These are phyloP conservation scores for Linnaemya vulpina DNA, from an alignment of 2,888 invertebrate genomes.

Conservation along the genomic window DNA sequence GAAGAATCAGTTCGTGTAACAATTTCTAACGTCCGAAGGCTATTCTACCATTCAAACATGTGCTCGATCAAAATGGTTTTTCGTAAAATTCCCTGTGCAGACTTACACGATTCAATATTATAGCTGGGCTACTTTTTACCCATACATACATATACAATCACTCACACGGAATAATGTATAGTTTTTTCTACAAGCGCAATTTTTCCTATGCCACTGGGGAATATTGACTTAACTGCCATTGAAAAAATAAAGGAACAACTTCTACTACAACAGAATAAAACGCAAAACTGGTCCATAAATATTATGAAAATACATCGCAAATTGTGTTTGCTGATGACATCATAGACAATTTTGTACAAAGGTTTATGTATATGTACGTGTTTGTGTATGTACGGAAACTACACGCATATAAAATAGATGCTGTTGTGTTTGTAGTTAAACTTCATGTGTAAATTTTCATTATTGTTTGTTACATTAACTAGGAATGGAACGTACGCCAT, in stretches of 20 bases:
- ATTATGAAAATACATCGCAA: slow-evolving; percentile 58
- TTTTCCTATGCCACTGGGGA: slow-evolving; percentile 26
- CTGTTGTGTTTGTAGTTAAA: slow-evolving; percentile 29
- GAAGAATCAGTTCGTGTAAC: too few species aligned
- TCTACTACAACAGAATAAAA: slow-evolving; percentile 11
- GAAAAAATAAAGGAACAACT: neutral
- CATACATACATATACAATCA: slow-evolving; percentile 20
- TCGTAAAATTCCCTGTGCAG: too few species aligned
- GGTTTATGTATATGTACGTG: neutral
- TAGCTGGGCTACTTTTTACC: too few species aligned
- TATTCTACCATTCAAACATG: too few species aligned
- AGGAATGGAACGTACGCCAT: neutral
- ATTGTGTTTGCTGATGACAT: slow-evolving; percentile 53
- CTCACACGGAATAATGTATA: slow-evolving; percentile 38
- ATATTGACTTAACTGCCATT: slow-evolving; percentile 42
- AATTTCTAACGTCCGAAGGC: too few species aligned
- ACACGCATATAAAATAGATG: slow-evolving; percentile 57
- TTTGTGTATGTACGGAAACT: neutral
- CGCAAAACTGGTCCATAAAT: slow-evolving; percentile 45
- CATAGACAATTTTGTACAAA: neutral
- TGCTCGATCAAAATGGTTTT: too few species aligned
- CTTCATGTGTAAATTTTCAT: neutral
- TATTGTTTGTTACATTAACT: neutral
- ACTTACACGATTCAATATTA: too few species aligned
- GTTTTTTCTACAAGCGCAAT: slow-evolving; percentile 3